phyloP scores from a whole-genome alignment of 1,140 invertebrate genomes.

The Orius laevigatus region DNA sequence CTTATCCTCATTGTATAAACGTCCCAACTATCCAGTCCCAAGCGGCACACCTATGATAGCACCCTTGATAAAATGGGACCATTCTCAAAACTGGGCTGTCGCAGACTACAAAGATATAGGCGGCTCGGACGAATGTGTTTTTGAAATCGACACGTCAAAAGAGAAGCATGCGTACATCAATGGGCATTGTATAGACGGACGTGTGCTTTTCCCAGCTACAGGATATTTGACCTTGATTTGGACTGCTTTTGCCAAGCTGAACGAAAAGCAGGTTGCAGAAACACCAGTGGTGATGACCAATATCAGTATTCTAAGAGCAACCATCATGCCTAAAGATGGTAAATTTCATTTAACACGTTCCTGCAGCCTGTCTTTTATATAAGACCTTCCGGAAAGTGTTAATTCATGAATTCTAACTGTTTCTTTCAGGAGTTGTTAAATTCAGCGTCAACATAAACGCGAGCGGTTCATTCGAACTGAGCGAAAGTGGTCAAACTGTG shows the following conservation, averaged over 20 bases:
- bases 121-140: slow-evolving; percentile 47
- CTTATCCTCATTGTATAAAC: slow-evolving; percentile 52
- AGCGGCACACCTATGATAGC: slow-evolving; percentile 74
- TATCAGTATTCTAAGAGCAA: slow-evolving; percentile 76
- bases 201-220: slow-evolving; percentile 87
- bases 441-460: slow-evolving; percentile 80
- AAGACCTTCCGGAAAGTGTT: too few relatives aligned
- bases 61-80: slow-evolving; percentile 80
- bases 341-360: background rate
- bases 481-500: slow-evolving; percentile 64
- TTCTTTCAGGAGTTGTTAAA: slow-evolving; percentile 45
- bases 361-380: too few relatives aligned
- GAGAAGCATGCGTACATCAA: slow-evolving; percentile 57
- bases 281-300: slow-evolving; percentile 75
- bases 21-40: slow-evolving; percentile 69
- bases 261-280: slow-evolving; percentile 58
- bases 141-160: slow-evolving; percentile 62
- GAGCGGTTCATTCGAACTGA: slow-evolving; percentile 81
- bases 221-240: slow-evolving; percentile 86
- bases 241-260: slow-evolving; percentile 78
- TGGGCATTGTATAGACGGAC: slow-evolving; percentile 89
- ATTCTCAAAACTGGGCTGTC: slow-evolving; percentile 60
- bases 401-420: too few relatives aligned
- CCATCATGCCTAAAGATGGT: slow-evolving; percentile 73
- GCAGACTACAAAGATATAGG: slow-evolving; percentile 44